A percentile compares a stretch with the other conserved stretches of the same genome.
These are phyloP conservation scores for Ardeotis arabs DNA, from an alignment of 2,113 vertebrate genomes.

Conservation along the genomic window DNA sequence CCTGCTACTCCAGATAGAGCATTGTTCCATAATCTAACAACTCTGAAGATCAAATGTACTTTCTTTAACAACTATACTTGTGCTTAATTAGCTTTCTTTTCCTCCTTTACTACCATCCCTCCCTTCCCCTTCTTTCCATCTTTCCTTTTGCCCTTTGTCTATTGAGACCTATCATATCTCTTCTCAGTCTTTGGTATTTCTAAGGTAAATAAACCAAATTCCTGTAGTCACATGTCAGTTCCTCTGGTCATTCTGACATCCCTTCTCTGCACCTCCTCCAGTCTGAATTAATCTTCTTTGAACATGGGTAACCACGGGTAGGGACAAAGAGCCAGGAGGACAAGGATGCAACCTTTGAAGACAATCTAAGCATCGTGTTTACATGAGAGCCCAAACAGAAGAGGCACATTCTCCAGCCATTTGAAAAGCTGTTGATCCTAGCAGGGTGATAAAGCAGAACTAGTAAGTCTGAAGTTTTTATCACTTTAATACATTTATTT, in stretches of 20 bases:
- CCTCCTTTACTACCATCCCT: neutral
- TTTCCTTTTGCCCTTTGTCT: neutral
- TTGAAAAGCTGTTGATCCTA: neutral
- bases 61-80: neutral
- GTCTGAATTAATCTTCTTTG: neutral
- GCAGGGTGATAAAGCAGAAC: neutral
- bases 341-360: neutral
- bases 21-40: neutral
- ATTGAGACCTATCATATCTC: neutral
- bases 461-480: neutral
- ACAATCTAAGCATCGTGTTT: neutral
- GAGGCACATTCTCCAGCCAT: neutral
- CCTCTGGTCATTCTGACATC: neutral
- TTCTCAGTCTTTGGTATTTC: neutral
- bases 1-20: neutral
- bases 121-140: accelerated
- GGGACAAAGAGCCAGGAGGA: neutral
- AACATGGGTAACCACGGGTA: neutral
- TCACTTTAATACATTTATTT: neutral
- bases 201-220: slow-evolving; percentile 6
- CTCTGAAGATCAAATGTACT: neutral
- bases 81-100: neutral
- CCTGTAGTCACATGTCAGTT: neutral
- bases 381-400: neutral
- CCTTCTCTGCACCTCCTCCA: neutral